Evolutionary conservation across 2,797 vertebrate genomes (phyloP), one percentile per base, ranked within the genome.

Genomic region (Chaenodraco wilsoni): DNA sequence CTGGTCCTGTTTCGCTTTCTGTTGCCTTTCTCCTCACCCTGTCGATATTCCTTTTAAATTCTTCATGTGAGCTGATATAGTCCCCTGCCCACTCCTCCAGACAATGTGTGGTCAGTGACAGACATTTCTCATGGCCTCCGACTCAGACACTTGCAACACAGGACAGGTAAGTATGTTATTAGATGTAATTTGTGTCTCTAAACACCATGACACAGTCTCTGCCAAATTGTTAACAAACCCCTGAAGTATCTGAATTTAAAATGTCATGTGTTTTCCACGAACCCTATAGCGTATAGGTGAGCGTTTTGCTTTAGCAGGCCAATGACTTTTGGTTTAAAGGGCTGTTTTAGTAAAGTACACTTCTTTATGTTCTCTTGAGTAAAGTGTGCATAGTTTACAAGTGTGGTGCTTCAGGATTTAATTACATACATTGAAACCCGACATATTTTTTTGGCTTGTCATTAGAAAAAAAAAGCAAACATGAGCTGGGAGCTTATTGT

Each of bases 51-150:
- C 82, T 90, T 93, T 92, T 92, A 92, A 89, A 87, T 79, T 77
- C 71, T 88, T 23, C 43, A 33, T 31, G 50, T 44, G 60, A 81
- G 83, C 74, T 61, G 84, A 82, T 67, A 67, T 37, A 70, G 79
- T 82, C 66, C 72, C 62, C 69, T 19, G 49, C 52, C 72, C 78
- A 37, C 72, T 69, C 65, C 67, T 80, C 81, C 78, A 84, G 79
- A 86, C 90, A 84, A 65, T 51, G 70, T 90, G 90, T 43, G 87
- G 90, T 92, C 86, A 87, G 72, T 86, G 80, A 89, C 80, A 89
- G 90, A 89, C 88, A 23, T 69, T 81, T 82, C 82, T 90, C 77
- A 90, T 85, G 80, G 74, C 77, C 79, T 81, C 86, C 82, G 81
- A 81, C 84, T 83, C 89, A 93, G 92, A 91, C 90, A 72, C 78